These are phyloP conservation scores for Drosophila mojavensis DNA, from an alignment of 1,140 invertebrate genomes.

Conservation along the genomic window DNA sequence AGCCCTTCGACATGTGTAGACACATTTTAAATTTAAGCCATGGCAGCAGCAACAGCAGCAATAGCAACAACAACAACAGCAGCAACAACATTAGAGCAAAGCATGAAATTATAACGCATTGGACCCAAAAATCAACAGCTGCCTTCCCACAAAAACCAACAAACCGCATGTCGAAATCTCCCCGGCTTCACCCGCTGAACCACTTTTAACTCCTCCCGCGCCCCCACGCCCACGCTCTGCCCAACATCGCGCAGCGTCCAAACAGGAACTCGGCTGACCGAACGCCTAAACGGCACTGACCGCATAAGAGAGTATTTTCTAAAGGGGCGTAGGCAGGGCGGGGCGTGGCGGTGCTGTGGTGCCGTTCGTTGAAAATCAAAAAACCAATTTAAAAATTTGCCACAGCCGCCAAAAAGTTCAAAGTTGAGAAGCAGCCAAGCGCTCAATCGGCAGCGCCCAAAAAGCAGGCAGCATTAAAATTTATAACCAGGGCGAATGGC, in stretches of 20 bases:
- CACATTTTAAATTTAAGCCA: constrained; percentile 76
- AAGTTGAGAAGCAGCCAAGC: constrained; percentile 68
- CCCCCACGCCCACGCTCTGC: neutral
- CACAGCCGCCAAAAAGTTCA: constrained; percentile 69
- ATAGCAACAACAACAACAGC: constrained; percentile 29
- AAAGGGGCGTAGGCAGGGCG: neutral
- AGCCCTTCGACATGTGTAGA: constrained; percentile 54
- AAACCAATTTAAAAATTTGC: constrained; percentile 77
- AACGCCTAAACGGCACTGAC: constrained; percentile 76
- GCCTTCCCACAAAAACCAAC: constrained; percentile 76
- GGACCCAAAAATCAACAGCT: constrained; percentile 78
- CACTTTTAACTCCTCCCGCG: constrained; percentile 5
- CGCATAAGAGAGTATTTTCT: constrained; percentile 60
- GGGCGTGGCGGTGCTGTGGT: neutral
- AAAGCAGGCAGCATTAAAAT: constrained; percentile 34
- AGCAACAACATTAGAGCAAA: constrained; percentile 27
- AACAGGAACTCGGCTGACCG: constrained; percentile 67
- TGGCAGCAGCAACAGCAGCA: constrained; percentile 21
- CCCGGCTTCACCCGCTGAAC: constrained; percentile 23
- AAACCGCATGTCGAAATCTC: constrained; percentile 68
- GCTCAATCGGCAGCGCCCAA: constrained; percentile 51
- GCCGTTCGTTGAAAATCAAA: constrained; percentile 50
- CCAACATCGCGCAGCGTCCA: constrained; percentile 15
- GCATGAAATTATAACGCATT: constrained; percentile 79
- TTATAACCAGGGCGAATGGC: constrained; percentile 13